Base-by-base conservation (phyloP, 1,140 invertebrate genomes). In the Drosophila miranda region DNA sequence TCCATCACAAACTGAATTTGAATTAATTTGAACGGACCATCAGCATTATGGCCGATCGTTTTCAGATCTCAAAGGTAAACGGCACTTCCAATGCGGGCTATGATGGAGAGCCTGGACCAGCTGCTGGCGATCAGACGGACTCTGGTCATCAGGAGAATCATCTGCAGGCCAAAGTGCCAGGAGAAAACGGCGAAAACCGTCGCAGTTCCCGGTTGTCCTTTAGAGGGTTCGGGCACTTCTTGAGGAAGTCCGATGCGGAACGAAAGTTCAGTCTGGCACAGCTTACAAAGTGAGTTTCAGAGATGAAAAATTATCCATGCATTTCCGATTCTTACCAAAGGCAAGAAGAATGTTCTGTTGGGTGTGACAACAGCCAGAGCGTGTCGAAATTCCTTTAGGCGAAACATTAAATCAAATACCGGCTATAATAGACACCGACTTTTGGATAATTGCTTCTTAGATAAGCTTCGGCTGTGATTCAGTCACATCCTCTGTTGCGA, bases 231-330 rank as follows among this genome's bases (percentile, higher is more conserved):
- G 88, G 88, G 0, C 76, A 87, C 49, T 90, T 90, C 50, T 55
- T 90, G 49, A 64, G 84, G 7, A 90, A 89, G 60, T 82, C 79
- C 3, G 81, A 90, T 26, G 71, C 83, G 21, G 89, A 89, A 19
- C 78, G 89, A 3, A 90, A 90, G 58, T 90, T 89, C 41, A 90
- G 89, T 54, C 73, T 90, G 63, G 89, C 89, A 14, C 89, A 90
- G 56, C 67, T 90, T 38, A 90, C 89, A 54, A 90, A 80, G 89
- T 90, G 61, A 66, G 86, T 86, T 44, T 7, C 50, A 44, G 52
- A 54, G 19, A 0, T 13, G 34, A 11, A 38, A 13, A 28, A 55
- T 71, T 62, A 44, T 19, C 3, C 5, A 57, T 51, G 69, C 59
- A 53, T 66, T 74, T 34, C 43, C n/a, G 51, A 62, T 62, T 62